phyloP scores from a whole-genome alignment of 2,888 invertebrate species.

The Eupithecia pulchellata region DNA sequence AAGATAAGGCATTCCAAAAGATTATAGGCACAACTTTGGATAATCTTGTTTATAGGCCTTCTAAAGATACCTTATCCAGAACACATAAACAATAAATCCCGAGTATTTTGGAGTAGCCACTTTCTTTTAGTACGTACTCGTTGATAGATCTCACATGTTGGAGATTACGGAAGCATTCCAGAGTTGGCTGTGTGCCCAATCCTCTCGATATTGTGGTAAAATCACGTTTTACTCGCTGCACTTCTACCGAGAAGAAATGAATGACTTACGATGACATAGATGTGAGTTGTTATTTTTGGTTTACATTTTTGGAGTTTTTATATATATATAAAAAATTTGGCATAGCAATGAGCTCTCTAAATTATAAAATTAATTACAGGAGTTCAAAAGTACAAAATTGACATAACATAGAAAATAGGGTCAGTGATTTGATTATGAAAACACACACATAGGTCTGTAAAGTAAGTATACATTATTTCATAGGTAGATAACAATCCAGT shows the following conservation, averaged over 20 bases:
- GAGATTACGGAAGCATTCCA: slow-evolving; percentile 25
- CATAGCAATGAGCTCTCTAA: not conserved
- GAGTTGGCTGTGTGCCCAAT: slow-evolving; percentile 37
- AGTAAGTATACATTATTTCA: not conserved
- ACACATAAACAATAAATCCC: not conserved
- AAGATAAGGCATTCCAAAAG: not conserved
- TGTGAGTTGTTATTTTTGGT: not conserved
- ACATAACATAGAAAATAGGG: not conserved
- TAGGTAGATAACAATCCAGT: not conserved
- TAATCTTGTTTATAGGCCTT: not conserved
- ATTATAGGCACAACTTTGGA: not conserved
- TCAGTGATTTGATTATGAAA: no score
- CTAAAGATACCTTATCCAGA: not conserved
- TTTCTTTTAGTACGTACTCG: slow-evolving; percentile 18
- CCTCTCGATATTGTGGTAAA: slow-evolving; percentile 33
- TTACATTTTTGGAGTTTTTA: no score
- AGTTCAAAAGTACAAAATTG: not conserved
- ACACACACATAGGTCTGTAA: not conserved
- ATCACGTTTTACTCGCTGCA: slow-evolving; percentile 34
- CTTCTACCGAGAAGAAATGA: slow-evolving; percentile 20
- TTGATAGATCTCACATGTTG: slow-evolving; percentile 14
- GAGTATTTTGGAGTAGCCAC: not conserved
- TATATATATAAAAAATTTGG: no score
- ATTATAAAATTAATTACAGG: not conserved
- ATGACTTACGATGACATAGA: not conserved